These are phyloP conservation scores for Drusus annulatus DNA, from an alignment of 1,140 invertebrate species.

Conservation along the genomic window DNA sequence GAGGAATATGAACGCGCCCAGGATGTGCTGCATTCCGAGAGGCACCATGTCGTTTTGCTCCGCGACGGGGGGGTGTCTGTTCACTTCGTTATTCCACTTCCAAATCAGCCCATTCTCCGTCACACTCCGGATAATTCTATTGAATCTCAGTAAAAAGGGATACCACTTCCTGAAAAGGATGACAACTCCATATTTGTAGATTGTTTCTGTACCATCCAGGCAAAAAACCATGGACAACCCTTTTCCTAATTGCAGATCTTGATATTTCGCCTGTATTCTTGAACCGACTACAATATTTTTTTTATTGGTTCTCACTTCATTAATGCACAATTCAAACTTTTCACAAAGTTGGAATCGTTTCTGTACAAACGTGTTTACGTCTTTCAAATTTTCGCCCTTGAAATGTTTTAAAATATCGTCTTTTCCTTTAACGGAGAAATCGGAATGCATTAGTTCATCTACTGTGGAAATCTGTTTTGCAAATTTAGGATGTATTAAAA, in stretches of 20 bases:
- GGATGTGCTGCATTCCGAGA: constrained; percentile 65
- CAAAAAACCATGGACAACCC: constrained; percentile 65
- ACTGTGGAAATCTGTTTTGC: constrained; percentile 68
- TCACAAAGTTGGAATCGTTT: constrained; percentile 66
- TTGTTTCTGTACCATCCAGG: constrained; percentile 66
- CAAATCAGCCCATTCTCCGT: constrained; percentile 69
- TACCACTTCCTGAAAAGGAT: constrained; percentile 67
- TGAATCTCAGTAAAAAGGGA: constrained; percentile 66
- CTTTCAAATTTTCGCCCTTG: constrained; percentile 63
- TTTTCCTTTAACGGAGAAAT: constrained; percentile 66
- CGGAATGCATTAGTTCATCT: constrained; percentile 65
- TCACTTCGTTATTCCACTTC: constrained; percentile 69
- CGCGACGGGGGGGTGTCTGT: constrained; percentile 60
- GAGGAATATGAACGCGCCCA: constrained; percentile 64
- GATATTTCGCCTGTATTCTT: constrained; percentile 66
- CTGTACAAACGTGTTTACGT: constrained; percentile 67
- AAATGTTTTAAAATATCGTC: constrained; percentile 69
- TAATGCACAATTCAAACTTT: constrained; percentile 64
- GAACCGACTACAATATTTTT: constrained; percentile 68
- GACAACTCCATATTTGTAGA: constrained; percentile 69
- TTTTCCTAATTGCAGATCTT: constrained; percentile 66
- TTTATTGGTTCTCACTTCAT: constrained; percentile 62
- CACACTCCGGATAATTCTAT: constrained; percentile 67
- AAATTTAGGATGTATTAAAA: constrained; percentile 69
- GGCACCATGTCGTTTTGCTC: constrained; percentile 63